Base-by-base conservation (phyloP, 2,888 invertebrate genomes). In the Phaedon cochleariae region DNA sequence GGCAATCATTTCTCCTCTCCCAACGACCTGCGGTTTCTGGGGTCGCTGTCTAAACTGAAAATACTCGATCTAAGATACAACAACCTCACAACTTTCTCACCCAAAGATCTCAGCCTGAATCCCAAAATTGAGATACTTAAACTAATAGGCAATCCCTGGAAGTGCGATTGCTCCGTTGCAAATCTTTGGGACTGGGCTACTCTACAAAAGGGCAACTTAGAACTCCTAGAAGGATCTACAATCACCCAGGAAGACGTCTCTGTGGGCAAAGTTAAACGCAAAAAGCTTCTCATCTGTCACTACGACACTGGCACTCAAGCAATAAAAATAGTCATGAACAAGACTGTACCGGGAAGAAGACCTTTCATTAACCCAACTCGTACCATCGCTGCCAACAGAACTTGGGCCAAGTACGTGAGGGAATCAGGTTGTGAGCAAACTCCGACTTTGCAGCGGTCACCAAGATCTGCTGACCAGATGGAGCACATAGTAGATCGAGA, bases 181-280 rank as follows among this genome's bases (percentile, higher is more conserved):
- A 89, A 90, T 63, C 87, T 90, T 85, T 91, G 91, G 91, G 87
- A 90, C 73, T 91, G 91, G 91, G 91, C 90, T 0, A 83, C 87
- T 37, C 86, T 89, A 80, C 87, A 87, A 34, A 89, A 89, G 74
- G 88, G 88, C 10, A 87, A 90, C 73, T 81, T 90, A 51, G 86
- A 88, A 65, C 86, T 90, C 26, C 84, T 91, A 34, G 85, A 90
- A 17, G 91, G 91, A 41, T 89, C 90, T 1, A 89, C 89, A 71
- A 86, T 87, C 45, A 86, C 87, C 3, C 88, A 88, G 45, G 87
- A 88, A 68, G 88, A 89, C 68, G 88, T 90, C 26, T 86, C 87
- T 0, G 85, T 88, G 0, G 89, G 90, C 64, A 89, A 88, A 20
- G 72, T 70, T 21, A 91, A 91, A 77, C 86, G 89, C 72, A 89